Evolutionary conservation across 1,140 invertebrate genomes (phyloP).

Genomic region (Drosophila chauvacae): DNA sequence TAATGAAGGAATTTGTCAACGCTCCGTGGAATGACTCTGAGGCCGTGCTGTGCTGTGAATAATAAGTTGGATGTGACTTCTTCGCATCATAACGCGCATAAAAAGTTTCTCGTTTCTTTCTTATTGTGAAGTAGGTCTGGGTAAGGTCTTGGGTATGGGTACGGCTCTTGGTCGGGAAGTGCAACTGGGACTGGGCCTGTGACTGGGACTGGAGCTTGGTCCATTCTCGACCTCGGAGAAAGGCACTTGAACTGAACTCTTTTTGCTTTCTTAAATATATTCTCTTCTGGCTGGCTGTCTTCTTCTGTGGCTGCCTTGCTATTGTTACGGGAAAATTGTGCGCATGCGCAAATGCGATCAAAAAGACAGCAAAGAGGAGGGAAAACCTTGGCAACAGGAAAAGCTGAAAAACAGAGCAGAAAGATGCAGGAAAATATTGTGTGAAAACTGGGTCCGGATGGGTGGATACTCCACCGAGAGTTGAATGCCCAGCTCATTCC

Average conservation of each 20-base stretch:
- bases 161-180: constrained; percentile 28
- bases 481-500: constrained; percentile 60
- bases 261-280: constrained; percentile 16
- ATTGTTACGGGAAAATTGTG: constrained; percentile 79
- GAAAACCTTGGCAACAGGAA: constrained; percentile 50
- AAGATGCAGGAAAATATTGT: constrained; percentile 78
- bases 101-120: constrained; percentile 25
- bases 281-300: constrained; percentile 13
- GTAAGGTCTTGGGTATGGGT: constrained; percentile 39
- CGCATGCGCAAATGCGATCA: constrained; percentile 77
- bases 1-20: constrained; percentile 51
- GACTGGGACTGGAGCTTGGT: constrained; percentile 35
- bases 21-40: constrained; percentile 14
- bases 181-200: constrained; percentile 5
- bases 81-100: constrained; percentile 44
- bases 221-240: constrained; percentile 62
- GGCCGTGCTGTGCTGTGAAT: constrained; percentile 47
- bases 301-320: constrained; percentile 41
- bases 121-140: constrained; percentile 44
- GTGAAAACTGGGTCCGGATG: constrained; percentile 64
- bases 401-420: constrained; percentile 58
- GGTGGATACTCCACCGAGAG: constrained; percentile 43
- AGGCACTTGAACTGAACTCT: constrained; percentile 66
- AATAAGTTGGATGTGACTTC: constrained; percentile 57
- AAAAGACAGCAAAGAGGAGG: constrained; percentile 20